phyloP scores from a whole-genome alignment of 37 sponge, comb jelly and placozoan species.

The Oscarella lobularis region DNA sequence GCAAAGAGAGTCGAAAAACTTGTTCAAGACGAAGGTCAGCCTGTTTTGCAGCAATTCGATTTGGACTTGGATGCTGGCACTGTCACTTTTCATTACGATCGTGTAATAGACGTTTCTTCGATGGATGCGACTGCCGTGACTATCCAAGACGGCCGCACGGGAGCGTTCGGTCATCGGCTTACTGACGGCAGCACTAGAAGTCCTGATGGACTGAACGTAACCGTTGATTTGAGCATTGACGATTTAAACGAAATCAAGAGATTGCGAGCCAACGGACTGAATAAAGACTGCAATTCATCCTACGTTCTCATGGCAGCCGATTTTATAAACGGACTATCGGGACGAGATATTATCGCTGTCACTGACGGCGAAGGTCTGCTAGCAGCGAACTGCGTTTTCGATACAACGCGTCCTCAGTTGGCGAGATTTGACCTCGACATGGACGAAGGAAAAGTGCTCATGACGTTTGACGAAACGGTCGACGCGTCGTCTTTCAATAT shows the following conservation, averaged over 20 bases:
- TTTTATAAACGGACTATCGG: constrained; percentile 74
- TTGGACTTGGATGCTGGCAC: constrained; percentile 12
- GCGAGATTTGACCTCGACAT: not conserved
- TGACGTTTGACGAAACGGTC: constrained; percentile 19
- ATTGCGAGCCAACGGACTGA: constrained; percentile 34
- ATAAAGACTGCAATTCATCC: constrained; percentile 42
- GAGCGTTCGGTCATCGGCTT: constrained; percentile 9
- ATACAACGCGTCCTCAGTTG: constrained; percentile 9
- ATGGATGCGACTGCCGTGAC: constrained; percentile 54
- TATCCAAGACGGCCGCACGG: constrained; percentile 43
- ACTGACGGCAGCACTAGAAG: constrained; percentile 44
- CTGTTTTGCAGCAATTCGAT: not conserved
- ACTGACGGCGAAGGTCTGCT: constrained; percentile 16
- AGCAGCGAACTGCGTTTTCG: constrained; percentile 16
- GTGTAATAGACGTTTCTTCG: constrained; percentile 7
- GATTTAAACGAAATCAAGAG: constrained; percentile 72
- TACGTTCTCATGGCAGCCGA: constrained; percentile 65
- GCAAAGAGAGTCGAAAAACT: constrained; percentile 1
- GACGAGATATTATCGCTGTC: constrained; percentile 40
- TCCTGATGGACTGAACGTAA: constrained; percentile 36
- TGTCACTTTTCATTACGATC: constrained; percentile 2
- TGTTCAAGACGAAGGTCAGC: constrained; percentile 3
- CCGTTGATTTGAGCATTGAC: constrained; percentile 33
- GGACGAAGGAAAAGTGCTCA: not conserved
- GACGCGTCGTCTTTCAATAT: constrained; percentile 2